Evolutionary conservation across 2,888 invertebrate genomes (phyloP).

Genomic region (Drosophila barbarae): DNA sequence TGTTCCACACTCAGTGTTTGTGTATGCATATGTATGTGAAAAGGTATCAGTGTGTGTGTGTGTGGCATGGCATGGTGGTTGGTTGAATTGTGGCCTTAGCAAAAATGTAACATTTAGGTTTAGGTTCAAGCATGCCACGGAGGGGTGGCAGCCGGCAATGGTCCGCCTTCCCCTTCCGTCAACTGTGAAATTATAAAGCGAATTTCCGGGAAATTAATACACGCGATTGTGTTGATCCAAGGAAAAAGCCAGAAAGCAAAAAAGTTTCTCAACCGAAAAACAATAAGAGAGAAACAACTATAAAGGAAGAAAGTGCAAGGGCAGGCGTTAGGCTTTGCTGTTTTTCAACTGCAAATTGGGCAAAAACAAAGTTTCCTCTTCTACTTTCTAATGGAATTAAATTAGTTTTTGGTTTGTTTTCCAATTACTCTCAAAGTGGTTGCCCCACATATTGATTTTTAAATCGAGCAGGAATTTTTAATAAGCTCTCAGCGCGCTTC

Average conservation of each 20-base stretch:
- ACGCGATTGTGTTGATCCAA: constrained; percentile 26
- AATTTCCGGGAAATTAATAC: constrained; percentile 19
- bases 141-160: not conserved
- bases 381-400: constrained; percentile 16
- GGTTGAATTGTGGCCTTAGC: constrained; percentile 28
- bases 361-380: constrained; percentile 10
- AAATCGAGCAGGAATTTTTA: constrained; percentile 22
- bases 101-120: constrained; percentile 45
- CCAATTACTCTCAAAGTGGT: constrained; percentile 20
- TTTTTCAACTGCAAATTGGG: constrained; percentile 13
- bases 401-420: not conserved
- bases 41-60: constrained; percentile 2
- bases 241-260: constrained; percentile 30
- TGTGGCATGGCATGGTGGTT: constrained; percentile 18
- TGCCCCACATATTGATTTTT: constrained; percentile 42
- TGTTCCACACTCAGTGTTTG: constrained; percentile 9
- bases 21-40: constrained; percentile 7
- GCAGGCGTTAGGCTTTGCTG: constrained; percentile 22
- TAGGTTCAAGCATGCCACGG: constrained; percentile 35
- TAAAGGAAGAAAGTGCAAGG: constrained; percentile 26
- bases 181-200: constrained; percentile 24
- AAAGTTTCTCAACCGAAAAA: constrained; percentile 19
- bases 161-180: constrained; percentile 16
- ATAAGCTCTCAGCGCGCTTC: constrained; percentile 27
- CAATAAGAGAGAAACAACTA: constrained; percentile 11